Conservation (phyloP, 2,113 vertebrate genomes). For the Potamarius usumacintae region DNA sequence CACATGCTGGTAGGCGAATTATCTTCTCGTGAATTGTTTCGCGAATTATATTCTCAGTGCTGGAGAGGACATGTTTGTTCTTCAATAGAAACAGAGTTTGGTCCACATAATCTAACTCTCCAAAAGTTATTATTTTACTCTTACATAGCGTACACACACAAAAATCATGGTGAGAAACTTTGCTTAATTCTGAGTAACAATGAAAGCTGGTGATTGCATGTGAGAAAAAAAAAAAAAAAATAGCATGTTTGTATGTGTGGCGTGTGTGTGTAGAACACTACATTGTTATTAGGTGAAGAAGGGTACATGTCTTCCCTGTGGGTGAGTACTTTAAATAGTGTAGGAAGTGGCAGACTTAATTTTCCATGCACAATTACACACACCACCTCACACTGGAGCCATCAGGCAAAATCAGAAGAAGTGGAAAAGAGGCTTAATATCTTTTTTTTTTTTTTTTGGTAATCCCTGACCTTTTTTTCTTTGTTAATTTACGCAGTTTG, state of each 20-base stretch:
- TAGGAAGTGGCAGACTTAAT: conserved; percentile 54
- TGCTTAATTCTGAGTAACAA: not conserved
- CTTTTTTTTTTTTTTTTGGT: not conserved
- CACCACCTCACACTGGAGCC: conserved; percentile 28
- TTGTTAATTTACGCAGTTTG: not conserved
- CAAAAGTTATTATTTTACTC: not conserved
- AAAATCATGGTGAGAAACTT: not conserved
- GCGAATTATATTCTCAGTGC: not conserved
- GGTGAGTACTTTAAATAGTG: conserved; percentile 56
- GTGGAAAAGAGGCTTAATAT: conserved; percentile 39
- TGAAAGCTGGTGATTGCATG: not conserved
- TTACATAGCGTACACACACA: not conserved
- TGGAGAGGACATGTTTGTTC: not conserved
- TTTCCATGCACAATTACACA: conserved; percentile 58
- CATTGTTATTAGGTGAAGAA: conserved; percentile 48
- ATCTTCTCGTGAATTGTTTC: too few relatives aligned
- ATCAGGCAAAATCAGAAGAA: conserved; percentile 27
- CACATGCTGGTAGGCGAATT: not conserved
- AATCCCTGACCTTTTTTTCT: not conserved
- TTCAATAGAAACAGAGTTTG: not conserved
- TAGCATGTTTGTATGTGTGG: not conserved
- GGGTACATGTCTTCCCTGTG: conserved; percentile 40
- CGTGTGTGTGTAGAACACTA: not conserved
- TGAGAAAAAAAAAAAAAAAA: not conserved
- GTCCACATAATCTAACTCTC: not conserved